Evolutionary conservation across 1,140 invertebrate species (phyloP), one percentile per base, ranked within the genome.

Genomic region (Eriosoma lanigerum): DNA sequence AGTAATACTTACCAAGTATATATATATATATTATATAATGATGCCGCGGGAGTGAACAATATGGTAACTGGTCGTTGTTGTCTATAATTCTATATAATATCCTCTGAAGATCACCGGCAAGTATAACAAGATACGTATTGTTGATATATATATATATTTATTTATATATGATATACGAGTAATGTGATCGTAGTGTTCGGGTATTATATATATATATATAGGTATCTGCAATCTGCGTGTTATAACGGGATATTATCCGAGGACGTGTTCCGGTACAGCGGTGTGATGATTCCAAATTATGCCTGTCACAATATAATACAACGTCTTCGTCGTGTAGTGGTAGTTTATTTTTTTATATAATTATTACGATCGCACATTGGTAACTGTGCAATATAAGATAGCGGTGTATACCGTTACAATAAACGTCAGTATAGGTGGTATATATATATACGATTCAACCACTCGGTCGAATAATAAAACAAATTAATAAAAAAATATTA

Each of bases 241-340:
- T n/a, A 24, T 68, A 68, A 68, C 64, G 64, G 64, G 64, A 68
- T 68, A 21, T 38, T 38, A 38, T 21, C 5, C 64, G 38, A 19
- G 12, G 38, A 68, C 32, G 64, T 44, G 64, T 68, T 68, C 64
- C 64, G 38, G 64, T 46, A n/a, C 64, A 15, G n/a, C 64, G 64
- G 64, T 38, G 38, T 46, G 64, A 68, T 44, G 21, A 68, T n/a
- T 68, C 64, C 64, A 68, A 68, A 68, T 68, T 68, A 68, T 19
- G 64, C 64, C n/a, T 46, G 64, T 68, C 64, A 46, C 64, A 68
- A 68, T 46, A 38, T 60, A 48, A 32, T 21, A 24, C 44, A 17
- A 13, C n/a, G n/a, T 46, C n/a, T 32, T 68, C 32, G 38, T 66
- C 60, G 29, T 17, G 19, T 44, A 10, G 62, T 44, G 9, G 62